phyloP scores from a whole-genome alignment of 2,888 invertebrate species.

The Lysandra coridon region DNA sequence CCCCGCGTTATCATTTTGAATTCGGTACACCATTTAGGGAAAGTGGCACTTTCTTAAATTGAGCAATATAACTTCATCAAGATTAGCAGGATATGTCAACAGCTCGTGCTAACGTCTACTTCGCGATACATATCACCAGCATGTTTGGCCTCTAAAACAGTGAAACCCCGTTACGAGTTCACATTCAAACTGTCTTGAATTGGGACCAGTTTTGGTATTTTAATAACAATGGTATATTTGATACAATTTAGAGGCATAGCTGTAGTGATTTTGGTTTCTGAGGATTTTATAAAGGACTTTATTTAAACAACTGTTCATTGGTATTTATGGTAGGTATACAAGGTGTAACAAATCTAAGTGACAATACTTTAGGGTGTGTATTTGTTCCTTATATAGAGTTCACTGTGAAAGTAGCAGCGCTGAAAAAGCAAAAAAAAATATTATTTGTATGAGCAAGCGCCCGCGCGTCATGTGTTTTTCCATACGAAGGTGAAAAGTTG shows the following conservation, averaged over 20 bases:
- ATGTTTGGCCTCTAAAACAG: not conserved
- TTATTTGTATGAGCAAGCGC: too few species aligned
- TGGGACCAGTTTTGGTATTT: not conserved
- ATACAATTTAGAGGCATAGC: not conserved
- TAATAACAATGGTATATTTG: not conserved
- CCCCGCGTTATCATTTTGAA: not conserved
- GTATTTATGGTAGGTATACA: too few species aligned
- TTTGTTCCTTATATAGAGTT: too few species aligned
- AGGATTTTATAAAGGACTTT: not conserved
- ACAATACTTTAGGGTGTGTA: too few species aligned
- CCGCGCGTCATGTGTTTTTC: too few species aligned
- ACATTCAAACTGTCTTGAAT: not conserved
- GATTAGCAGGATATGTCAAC: not conserved
- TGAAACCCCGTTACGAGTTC: not conserved
- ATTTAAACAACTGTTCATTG: too few species aligned
- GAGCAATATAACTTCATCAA: not conserved
- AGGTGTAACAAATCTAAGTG: too few species aligned
- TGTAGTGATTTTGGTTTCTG: not conserved
- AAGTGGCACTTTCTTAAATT: not conserved
- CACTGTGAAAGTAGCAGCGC: too few species aligned
- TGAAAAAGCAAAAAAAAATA: too few species aligned
- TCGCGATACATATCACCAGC: not conserved
- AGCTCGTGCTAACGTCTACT: not conserved
- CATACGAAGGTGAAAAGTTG: too few species aligned
- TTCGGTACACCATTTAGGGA: not conserved